Evolutionary conservation across 1,140 invertebrate species (phyloP).

Genomic region (Temnothorax nylanderi): DNA sequence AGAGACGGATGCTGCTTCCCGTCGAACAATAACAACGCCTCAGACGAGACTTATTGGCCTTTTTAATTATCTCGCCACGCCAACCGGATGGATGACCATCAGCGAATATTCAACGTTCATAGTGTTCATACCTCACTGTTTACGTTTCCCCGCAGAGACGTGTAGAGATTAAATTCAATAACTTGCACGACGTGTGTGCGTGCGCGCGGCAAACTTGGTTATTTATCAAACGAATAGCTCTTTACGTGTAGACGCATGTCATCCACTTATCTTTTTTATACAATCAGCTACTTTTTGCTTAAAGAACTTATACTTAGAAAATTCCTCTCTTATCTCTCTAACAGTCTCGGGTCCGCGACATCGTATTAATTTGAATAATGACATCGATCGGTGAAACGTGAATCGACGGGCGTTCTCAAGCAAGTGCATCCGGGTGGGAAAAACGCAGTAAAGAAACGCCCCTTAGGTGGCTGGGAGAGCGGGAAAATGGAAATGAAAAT

Average conservation of each 20-base stretch:
- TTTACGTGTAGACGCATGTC: not conserved
- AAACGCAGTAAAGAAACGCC: not conserved
- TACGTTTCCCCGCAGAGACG: not conserved
- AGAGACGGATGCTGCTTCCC: not conserved
- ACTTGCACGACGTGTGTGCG: not conserved
- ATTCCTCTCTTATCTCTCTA: not conserved
- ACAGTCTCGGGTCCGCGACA: not conserved
- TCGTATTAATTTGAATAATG: conserved; percentile 13
- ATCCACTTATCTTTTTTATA: not conserved
- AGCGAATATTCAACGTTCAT: not conserved
- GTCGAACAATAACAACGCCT: not conserved
- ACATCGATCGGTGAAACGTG: conserved; percentile 1
- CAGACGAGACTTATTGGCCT: not conserved
- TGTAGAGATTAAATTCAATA: not conserved
- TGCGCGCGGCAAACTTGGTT: not conserved
- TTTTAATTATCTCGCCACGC: conserved; percentile 12
- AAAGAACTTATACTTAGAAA: not conserved
- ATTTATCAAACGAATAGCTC: conserved; percentile 16
- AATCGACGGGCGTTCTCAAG: not conserved
- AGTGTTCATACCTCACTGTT: not conserved
- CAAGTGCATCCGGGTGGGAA: not conserved
- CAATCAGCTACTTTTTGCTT: not conserved
- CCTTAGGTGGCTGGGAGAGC: not conserved
- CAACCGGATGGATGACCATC: not conserved
- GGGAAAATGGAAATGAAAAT: conserved; percentile 50